A percentile compares a stretch with the other conserved stretches of the same genome.
These are phyloP conservation scores for Eucidaris tribuloides DNA, from an alignment of 35 echinoderm and acorn worm species.

Conservation along the genomic window DNA sequence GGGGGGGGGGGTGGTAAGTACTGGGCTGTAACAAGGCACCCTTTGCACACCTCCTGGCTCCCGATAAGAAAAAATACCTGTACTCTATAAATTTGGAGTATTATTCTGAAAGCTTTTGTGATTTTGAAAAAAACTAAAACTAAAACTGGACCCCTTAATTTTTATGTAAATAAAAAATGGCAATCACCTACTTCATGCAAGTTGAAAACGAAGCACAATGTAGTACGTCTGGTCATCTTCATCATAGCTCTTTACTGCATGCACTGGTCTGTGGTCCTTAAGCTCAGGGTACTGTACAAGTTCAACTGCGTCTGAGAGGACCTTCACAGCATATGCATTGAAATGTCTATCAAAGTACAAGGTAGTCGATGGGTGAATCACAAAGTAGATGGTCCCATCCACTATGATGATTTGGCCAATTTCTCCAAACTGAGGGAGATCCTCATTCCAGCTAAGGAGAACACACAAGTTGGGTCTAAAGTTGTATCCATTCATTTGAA, in stretches of 20 bases:
- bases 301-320: background rate
- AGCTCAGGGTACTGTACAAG: background rate
- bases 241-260: background rate
- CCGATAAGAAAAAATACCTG: no score
- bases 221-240: background rate
- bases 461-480: background rate
- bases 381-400: background rate
- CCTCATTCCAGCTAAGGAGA: background rate
- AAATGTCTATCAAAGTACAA: slow-evolving; percentile 1
- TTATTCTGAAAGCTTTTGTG: background rate
- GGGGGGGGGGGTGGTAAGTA: no score
- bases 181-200: background rate
- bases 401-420: background rate
- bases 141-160: no score
- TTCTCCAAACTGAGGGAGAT: slow-evolving; percentile 3
- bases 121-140: background rate
- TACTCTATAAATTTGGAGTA: background rate
- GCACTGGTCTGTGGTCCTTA: background rate
- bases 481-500: background rate
- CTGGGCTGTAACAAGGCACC: no score
- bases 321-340: background rate
- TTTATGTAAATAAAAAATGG: no score
- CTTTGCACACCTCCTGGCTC: no score
- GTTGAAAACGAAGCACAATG: background rate
- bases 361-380: background rate